Evolutionary conservation across 2,797 vertebrate species (phyloP).

Genomic region (Lacerta bilineata): DNA sequence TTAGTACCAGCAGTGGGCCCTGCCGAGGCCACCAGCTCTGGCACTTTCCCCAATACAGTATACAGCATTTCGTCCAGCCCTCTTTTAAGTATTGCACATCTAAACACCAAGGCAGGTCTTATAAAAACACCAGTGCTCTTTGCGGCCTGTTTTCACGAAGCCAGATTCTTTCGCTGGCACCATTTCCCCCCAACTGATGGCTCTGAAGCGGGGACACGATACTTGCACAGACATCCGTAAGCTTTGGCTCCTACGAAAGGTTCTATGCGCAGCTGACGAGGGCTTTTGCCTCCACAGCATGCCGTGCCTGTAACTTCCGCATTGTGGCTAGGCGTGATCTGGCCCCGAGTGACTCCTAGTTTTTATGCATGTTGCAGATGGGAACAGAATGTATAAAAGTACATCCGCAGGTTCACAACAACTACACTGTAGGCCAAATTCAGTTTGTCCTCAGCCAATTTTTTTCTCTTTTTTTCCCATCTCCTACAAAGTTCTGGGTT

Average conservation of each 20-base stretch:
- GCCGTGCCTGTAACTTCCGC: background rate
- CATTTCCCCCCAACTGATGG: background rate
- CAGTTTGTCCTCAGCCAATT: background rate
- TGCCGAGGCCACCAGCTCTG: background rate
- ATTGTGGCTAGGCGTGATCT: background rate
- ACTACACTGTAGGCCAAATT: background rate
- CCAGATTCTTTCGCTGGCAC: background rate
- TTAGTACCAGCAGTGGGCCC: background rate
- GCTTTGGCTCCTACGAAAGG: background rate
- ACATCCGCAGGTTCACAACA: slow-evolving; percentile 22
- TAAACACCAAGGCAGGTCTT: background rate
- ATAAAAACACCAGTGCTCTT: background rate
- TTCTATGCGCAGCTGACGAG: background rate
- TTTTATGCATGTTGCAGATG: background rate
- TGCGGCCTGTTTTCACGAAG: background rate
- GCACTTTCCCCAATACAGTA: background rate
- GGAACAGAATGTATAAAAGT: background rate
- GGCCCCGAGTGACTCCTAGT: background rate
- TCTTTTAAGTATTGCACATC: background rate
- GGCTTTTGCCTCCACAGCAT: too few species aligned
- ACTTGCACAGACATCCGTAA: background rate
- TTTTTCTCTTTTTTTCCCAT: background rate
- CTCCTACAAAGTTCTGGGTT: slow-evolving; percentile 30
- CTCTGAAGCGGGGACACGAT: background rate
- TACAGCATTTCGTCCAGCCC: background rate